Base-by-base conservation (phyloP, 2,888 invertebrate species). In the Callinectes sapidus region DNA sequence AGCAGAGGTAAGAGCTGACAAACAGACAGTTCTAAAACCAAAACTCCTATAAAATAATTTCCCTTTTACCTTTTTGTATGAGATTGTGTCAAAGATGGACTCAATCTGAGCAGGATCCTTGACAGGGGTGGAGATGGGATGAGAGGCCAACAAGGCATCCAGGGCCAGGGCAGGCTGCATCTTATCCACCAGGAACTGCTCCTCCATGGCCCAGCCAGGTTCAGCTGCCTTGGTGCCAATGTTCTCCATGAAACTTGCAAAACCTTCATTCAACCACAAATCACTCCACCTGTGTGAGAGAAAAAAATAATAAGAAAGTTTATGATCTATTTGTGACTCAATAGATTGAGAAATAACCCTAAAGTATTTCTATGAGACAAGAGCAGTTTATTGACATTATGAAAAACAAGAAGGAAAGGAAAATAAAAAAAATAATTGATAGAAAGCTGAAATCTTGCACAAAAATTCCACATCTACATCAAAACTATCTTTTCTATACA, bases 221-320 rank as follows among this genome's bases (percentile, higher is more conserved):
- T 96, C 96, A 90, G 97, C 96, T 95, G 96, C 96, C 95, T 97
- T 96, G 1, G 97, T 97, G 0, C 97, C 97, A 93, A 97, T 96
- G 96, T 98, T 98, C 95, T 98, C 98, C 94, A 98, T 96, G 95
- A 97, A 98, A 90, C 97, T 97, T 0, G 98, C 98, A 94, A 98
- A 97, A 0, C 97, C 98, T 95, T 98, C 98, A 95, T 98, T 97
- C 94, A 99, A 96, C 98, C 99, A 99, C 90, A 98, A 96, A 95
- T 98, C 98, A 89, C 98, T 98, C 98, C 98, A 98, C 98, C 94
- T 94, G 81, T 39, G n/a, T n/a, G n/a, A 32, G 10, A 28, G 28
- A 28, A 71, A 23, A 13, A 71, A 71, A 71, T 28, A 28, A 28
- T 6, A 8, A 48, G 10, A 6, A 48, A 8, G 48, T 48, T 0